Conservation (phyloP, 1,140 invertebrate genomes). For the Macrocentrus cingulum region DNA sequence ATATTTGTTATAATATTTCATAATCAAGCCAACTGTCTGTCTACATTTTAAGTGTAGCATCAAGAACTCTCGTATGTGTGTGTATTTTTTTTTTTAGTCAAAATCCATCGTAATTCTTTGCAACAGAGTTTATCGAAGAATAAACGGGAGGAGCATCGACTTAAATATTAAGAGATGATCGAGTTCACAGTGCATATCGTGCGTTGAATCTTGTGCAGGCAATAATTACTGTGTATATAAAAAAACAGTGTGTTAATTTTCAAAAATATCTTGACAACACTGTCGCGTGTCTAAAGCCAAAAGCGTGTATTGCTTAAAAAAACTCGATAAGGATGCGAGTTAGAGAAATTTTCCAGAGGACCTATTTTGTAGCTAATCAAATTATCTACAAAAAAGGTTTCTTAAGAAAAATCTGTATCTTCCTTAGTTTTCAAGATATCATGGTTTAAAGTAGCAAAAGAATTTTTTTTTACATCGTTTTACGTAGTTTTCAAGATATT, state of each 20-base stretch:
- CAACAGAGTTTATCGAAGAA: background rate
- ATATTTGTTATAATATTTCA: slow-evolving; percentile 1
- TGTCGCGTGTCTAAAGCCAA: too few relatives aligned
- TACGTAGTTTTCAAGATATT: too few relatives aligned
- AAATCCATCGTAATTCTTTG: background rate
- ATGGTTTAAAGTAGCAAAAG: too few relatives aligned
- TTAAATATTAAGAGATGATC: background rate
- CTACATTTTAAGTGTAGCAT: slow-evolving; percentile 1
- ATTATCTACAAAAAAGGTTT: too few relatives aligned
- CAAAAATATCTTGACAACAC: background rate
- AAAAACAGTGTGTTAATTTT: background rate
- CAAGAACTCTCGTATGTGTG: background rate
- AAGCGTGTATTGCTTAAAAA: too few relatives aligned
- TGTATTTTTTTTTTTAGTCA: too few relatives aligned
- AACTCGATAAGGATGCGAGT: too few relatives aligned
- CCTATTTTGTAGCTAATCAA: too few relatives aligned
- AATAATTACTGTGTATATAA: background rate
- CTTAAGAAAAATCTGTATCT: too few relatives aligned
- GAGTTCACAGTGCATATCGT: slow-evolving; percentile 4
- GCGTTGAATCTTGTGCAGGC: slow-evolving; percentile 18
- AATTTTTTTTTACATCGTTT: too few relatives aligned
- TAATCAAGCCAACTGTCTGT: slow-evolving; percentile 4
- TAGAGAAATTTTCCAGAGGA: too few relatives aligned
- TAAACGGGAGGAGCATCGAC: background rate
- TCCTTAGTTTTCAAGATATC: too few relatives aligned